Evolutionary conservation across 2,797 vertebrate genomes (phyloP).

Genomic region (Lophotriccus pileatus): DNA sequence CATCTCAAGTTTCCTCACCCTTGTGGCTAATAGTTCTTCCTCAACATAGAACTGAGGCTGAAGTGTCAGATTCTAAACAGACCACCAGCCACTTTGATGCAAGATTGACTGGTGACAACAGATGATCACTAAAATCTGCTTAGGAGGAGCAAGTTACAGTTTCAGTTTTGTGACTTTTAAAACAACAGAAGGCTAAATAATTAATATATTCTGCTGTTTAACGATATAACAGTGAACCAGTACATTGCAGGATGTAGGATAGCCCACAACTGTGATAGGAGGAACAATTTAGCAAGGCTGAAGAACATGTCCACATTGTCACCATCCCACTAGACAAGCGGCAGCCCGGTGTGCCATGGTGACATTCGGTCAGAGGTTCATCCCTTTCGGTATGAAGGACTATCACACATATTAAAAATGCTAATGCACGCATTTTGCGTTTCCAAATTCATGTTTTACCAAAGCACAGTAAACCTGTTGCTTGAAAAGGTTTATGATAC

Average conservation of each 20-base stretch:
- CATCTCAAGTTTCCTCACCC: not conserved
- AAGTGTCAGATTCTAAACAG: not conserved
- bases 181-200: not conserved
- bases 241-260: fast-evolving
- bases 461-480: not conserved
- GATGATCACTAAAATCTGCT: not conserved
- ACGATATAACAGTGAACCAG: not conserved
- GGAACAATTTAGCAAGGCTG: not conserved
- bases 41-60: not conserved
- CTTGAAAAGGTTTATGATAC: not conserved
- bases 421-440: not conserved
- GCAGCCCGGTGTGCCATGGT: not conserved
- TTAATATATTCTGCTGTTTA: not conserved
- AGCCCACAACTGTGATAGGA: fast-evolving
- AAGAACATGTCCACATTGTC: not conserved
- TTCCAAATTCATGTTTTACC: not conserved
- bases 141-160: not conserved
- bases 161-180: not conserved
- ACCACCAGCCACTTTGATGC: not conserved
- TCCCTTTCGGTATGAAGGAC: not conserved
- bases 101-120: not conserved
- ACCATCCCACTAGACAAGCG: not conserved
- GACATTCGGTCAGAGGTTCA: not conserved
- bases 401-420: not conserved
- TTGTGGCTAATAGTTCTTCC: not conserved